Base-by-base conservation (phyloP, 2,113 vertebrate species). In the Setophaga kirtlandii region DNA sequence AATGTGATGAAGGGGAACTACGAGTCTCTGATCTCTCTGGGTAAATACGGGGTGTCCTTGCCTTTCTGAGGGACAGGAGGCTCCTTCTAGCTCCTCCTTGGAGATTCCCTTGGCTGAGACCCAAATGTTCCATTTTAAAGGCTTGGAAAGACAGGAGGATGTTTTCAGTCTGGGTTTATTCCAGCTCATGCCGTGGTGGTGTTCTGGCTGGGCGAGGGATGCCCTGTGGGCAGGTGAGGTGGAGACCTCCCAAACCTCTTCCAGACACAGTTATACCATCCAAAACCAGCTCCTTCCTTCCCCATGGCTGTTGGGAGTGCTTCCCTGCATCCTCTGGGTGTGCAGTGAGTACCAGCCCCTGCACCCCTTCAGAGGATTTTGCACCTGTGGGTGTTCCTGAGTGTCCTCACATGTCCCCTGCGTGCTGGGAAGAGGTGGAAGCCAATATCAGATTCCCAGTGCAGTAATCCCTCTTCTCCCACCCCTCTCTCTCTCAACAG, bases 1-100 rank as follows among this genome's bases (percentile, higher is more conserved):
- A 98, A 98, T 0, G 97, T 98, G 87, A 98, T 98, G 98, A 94
- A 98, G 76, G 98, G 98, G 53, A 98, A 98, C 97, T 98, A 98
- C 1, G 98, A 98, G 70, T 98, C 98, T 15, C 93, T 98, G 68
- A 97, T 98, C 67, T 98, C 98, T 59, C 92, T 98, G 97, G 98
- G 98, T 98, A 98, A 98, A 76, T 76, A 76, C 1, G 20, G 33
- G 79, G 17, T 35, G 52, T 46, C 39, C 74, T 78, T 1, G 0
- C 23, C 23, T 64, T 78, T 23, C 39, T 7, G 33, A 52, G 53
- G 53, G 14, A 21, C 27, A 17, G 47, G 20, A 49, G 77, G 47
- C 52, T 18, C 35, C 89, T 42, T n/a, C n/a, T 5, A 14, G 3
- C 31, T 81, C 30, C 76, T 78, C 44, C 80, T 18, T 11, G 15